Percentiles rank a stretch among this genome's conserved stretches.
These are phyloP conservation scores for Atethmia centrago DNA, from an alignment of 2,888 invertebrate genomes.

Conservation along the genomic window DNA sequence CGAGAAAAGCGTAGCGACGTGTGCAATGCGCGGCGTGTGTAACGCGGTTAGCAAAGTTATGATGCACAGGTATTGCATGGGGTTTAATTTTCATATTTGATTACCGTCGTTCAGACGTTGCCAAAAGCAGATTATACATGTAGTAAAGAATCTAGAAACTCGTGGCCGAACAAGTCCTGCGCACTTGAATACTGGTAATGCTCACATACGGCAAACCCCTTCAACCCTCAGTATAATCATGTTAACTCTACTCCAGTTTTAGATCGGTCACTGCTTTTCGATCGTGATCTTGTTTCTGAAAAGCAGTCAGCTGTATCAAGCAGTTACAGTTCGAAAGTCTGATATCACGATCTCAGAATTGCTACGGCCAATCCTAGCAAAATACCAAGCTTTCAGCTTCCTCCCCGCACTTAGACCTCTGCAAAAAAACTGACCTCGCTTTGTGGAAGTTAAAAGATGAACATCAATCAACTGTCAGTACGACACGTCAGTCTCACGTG, in stretches of 20 bases:
- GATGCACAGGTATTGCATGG: conserved; percentile 56
- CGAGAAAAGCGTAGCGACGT: conserved; percentile 76
- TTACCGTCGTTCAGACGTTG: not conserved
- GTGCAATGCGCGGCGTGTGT: conserved; percentile 69
- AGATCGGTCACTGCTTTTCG: not conserved
- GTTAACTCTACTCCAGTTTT: not conserved
- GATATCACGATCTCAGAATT: not conserved
- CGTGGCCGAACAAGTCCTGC: not conserved
- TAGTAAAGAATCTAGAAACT: not conserved
- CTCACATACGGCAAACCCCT: not conserved
- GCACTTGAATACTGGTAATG: not conserved
- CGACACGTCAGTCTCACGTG: conserved; percentile 43
- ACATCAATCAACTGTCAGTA: conserved; percentile 36
- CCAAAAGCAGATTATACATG: not conserved
- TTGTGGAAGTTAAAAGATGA: conserved; percentile 10
- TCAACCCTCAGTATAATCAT: not conserved
- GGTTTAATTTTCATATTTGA: not conserved
- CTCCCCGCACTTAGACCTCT: not conserved
- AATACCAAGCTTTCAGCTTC: not conserved
- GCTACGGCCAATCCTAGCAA: no score
- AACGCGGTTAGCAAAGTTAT: conserved; percentile 53
- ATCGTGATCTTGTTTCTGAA: not conserved
- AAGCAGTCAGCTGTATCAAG: not conserved
- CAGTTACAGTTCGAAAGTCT: not conserved
- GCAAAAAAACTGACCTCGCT: conserved; percentile 35